Evolutionary conservation across 2,797 vertebrate species (phyloP).

Genomic region (Triplophysa yarkandensis): DNA sequence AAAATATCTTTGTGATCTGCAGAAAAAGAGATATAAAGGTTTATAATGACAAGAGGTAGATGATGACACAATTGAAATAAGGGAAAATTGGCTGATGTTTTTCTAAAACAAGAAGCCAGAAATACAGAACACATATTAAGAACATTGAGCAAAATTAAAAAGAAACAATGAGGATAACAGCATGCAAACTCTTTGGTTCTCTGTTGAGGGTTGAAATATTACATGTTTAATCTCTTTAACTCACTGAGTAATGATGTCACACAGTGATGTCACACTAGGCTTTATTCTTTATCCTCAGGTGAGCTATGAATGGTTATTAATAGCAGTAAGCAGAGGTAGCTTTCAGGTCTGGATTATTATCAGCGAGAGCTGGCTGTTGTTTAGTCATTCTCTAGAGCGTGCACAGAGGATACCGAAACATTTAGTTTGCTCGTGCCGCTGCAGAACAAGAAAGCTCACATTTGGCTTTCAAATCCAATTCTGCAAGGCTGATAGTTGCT

Average conservation of each 20-base stretch:
- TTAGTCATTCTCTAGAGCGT: conserved; percentile 26
- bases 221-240: no score
- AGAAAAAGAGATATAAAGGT: no score
- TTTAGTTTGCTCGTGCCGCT: conserved; percentile 16
- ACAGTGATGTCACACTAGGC: neutral
- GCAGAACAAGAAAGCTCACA: conserved; percentile 11
- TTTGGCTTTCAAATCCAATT: neutral
- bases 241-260: conserved; percentile 22
- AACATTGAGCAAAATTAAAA: no score
- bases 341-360: conserved; percentile 35
- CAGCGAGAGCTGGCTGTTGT: conserved; percentile 17
- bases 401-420: conserved; percentile 14
- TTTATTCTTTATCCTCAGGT: conserved; percentile 13
- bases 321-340: conserved; percentile 23
- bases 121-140: no score
- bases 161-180: no score
- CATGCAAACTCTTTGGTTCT: no score
- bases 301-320: conserved; percentile 39
- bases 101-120: no score
- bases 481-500: neutral
- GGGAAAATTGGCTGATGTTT: no score
- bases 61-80: no score
- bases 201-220: no score
- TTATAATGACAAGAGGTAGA: no score
- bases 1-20: no score